Percentiles rank a stretch among this genome's conserved stretches.
Evolutionary conservation across 2,113 vertebrate species (phyloP).

Genomic region (Accipiter virgatus): DNA sequence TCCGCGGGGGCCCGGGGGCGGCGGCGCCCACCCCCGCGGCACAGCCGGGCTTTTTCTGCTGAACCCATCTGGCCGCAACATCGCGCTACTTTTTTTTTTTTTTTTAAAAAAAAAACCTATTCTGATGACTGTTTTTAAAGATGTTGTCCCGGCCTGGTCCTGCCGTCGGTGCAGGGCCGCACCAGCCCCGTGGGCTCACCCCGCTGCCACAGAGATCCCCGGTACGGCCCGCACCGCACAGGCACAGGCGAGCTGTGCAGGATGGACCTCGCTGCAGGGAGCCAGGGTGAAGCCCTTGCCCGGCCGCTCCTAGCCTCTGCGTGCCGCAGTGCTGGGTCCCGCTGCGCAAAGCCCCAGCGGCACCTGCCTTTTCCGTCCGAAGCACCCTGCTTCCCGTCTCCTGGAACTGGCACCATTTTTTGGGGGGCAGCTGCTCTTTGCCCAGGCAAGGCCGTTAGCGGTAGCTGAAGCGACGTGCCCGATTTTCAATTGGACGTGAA

Average conservation of each 20-base stretch:
- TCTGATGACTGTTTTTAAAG: background rate
- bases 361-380: background rate
- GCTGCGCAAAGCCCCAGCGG: background rate
- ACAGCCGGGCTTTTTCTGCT: background rate
- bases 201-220: background rate
- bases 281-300: background rate
- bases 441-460: background rate
- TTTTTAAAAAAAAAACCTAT: background rate
- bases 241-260: background rate
- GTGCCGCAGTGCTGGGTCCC: rapidly evolving
- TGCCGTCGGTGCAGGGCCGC: background rate
- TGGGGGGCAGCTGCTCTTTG: background rate
- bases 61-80: background rate
- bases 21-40: background rate
- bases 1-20: background rate
- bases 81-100: background rate
- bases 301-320: background rate
- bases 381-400: background rate
- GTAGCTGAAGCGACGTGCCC: background rate
- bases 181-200: background rate
- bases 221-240: rapidly evolving
- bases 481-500: background rate
- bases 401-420: background rate
- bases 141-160: background rate
- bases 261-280: background rate